Base-by-base conservation (phyloP, 2,797 vertebrate species). In the Sitta carolinensis region DNA sequence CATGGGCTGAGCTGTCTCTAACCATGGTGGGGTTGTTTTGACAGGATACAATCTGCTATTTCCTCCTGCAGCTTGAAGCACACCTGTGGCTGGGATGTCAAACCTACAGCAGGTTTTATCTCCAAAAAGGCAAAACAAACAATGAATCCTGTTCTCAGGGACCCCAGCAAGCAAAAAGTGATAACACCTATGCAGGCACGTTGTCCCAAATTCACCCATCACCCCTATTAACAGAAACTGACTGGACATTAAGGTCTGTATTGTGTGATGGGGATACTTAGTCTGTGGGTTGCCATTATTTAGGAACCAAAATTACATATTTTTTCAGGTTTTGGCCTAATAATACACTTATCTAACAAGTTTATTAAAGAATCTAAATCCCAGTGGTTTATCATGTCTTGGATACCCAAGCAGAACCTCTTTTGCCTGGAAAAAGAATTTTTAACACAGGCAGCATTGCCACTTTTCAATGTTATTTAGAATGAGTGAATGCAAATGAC, bases 31-130 rank as follows among this genome's bases (percentile, higher is more conserved):
- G 7, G 45, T 57, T 79, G 8, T 73, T 92, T 48, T 42, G 73
- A 29, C 25, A 1, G 30, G 51, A 11, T 4, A 4, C 1, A 62
- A 72, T 36, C 61, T 1, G 0, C 32, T 22, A 0, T 59, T 77
- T 78, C 21, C 43, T 80, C 68, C 87, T 16, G 25, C 32, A 47
- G 27, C 29, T 38, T 45, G 29, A 40, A 47, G 38, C 26, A 38
- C 45, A 82, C 63, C 74, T 57, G 59, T 20, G 48, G 43, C 70
- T 62, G 27, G 48, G 45, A n/a, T 82, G 45, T 45, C 77, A 76
- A 45, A 69, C 26, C 50, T 29, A 5, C 27, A 10, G 3, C 0
- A 1, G 36, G n/a, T 23, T 69, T 8, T 32, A 34, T 14, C 59
- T 47, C 55, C 58, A 45, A 43, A 93, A 94, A 58, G 18, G 52